These are phyloP conservation scores for Lytechinus variegatus DNA, from an alignment of 35 echinoderm and acorn worm genomes.

Conservation along the genomic window DNA sequence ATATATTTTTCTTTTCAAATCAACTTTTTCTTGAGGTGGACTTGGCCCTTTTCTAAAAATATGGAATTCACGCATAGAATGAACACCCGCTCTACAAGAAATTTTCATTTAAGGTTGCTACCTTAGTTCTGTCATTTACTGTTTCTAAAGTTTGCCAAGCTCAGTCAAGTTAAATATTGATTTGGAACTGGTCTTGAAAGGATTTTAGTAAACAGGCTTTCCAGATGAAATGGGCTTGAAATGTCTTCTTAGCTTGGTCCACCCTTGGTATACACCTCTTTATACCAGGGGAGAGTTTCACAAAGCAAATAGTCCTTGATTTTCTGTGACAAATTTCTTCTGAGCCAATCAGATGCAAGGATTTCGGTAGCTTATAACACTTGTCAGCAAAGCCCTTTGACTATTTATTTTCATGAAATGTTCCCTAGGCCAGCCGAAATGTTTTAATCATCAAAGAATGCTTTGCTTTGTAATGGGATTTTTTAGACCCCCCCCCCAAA, in stretches of 20 bases:
- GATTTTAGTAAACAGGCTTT: background rate
- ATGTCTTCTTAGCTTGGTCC: no score
- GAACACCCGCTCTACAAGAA: background rate
- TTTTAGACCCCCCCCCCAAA: background rate
- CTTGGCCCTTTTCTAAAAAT: no score
- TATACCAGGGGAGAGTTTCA: no score
- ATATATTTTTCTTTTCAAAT: background rate
- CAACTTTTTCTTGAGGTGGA: background rate
- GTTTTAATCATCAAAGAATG: no score
- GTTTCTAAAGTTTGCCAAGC: background rate
- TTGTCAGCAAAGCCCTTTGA: no score
- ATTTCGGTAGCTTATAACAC: no score
- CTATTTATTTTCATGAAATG: no score
- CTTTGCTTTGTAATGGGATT: background rate
- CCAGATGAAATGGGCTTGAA: background rate
- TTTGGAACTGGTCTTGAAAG: background rate
- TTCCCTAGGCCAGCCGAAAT: no score
- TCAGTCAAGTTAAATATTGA: slow-evolving; percentile 1
- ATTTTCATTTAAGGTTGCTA: background rate
- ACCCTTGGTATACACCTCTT: no score
- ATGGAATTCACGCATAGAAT: background rate
- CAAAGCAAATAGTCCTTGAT: no score
- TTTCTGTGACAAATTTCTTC: no score
- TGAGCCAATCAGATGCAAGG: no score
- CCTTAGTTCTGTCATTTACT: background rate